phyloP scores from a whole-genome alignment of 2,113 vertebrate species.

The Syrrhaptes paradoxus region DNA sequence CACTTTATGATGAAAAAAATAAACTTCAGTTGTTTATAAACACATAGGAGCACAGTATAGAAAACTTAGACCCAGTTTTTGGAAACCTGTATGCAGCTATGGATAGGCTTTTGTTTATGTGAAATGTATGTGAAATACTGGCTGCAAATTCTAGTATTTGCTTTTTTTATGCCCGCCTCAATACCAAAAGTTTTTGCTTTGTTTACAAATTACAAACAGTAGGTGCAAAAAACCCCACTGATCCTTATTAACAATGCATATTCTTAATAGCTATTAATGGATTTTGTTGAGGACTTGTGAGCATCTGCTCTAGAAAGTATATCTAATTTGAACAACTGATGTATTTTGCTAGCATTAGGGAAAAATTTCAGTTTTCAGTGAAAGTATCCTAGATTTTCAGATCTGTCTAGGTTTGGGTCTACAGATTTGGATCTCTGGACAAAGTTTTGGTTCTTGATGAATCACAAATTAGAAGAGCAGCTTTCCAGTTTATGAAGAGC shows the following conservation, averaged over 20 bases:
- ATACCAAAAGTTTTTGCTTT: background rate
- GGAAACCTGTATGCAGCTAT: background rate
- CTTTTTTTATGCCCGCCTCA: background rate
- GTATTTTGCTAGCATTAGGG: background rate
- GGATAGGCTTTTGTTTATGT: background rate
- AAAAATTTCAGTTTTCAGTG: background rate
- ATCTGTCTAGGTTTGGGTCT: background rate
- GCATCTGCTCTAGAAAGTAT: background rate
- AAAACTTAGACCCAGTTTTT: background rate
- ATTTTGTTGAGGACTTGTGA: background rate
- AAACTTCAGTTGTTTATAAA: background rate
- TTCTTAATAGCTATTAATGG: background rate
- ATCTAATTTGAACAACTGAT: background rate
- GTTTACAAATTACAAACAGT: background rate
- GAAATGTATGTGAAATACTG: background rate
- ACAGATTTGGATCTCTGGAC: background rate
- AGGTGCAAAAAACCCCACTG: background rate
- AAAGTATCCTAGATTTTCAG: background rate
- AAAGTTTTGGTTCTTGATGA: background rate
- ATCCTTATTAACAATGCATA: background rate
- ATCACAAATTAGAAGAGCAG: background rate
- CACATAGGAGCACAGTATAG: accelerated
- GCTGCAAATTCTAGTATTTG: background rate
- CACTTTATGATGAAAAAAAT: background rate
- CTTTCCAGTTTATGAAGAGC: background rate